These are phyloP conservation scores for Megaceryle torquata DNA, from an alignment of 2,113 vertebrate species.

Conservation along the genomic window DNA sequence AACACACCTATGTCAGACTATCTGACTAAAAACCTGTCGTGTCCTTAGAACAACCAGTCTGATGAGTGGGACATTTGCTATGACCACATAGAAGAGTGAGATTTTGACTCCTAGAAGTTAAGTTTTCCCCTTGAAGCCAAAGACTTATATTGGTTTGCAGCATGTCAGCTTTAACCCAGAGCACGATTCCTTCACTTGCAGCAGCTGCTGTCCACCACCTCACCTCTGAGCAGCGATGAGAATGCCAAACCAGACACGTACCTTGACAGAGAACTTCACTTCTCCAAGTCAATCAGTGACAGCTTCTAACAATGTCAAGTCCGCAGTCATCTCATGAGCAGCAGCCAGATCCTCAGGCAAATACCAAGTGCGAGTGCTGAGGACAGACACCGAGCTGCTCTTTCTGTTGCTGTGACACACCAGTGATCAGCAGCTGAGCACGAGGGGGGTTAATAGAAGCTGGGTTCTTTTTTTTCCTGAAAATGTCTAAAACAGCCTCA, in stretches of 20 bases:
- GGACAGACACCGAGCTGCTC: background rate
- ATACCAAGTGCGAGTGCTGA: background rate
- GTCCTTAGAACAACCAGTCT: rapidly evolving
- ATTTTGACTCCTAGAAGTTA: background rate
- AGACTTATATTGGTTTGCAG: background rate
- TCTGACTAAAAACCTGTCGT: background rate
- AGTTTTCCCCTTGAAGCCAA: background rate
- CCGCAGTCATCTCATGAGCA: background rate
- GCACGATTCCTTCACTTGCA: background rate
- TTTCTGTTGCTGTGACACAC: background rate
- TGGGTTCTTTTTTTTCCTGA: background rate
- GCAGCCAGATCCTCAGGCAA: background rate
- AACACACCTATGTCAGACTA: rapidly evolving
- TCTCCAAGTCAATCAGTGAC: background rate
- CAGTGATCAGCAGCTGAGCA: background rate
- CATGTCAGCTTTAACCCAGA: background rate
- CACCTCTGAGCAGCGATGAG: background rate
- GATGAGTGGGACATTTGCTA: background rate
- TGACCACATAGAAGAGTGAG: rapidly evolving
- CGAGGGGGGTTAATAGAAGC: background rate
- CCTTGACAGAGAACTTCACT: background rate
- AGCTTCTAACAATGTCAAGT: background rate
- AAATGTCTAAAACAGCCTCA: slow-evolving; percentile 45
- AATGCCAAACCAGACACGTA: background rate
- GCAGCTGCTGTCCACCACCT: background rate